Percentiles rank a stretch among this genome's conserved stretches.
Evolutionary conservation across 2,113 vertebrate genomes (phyloP).

Genomic region (Galemys pyrenaicus): DNA sequence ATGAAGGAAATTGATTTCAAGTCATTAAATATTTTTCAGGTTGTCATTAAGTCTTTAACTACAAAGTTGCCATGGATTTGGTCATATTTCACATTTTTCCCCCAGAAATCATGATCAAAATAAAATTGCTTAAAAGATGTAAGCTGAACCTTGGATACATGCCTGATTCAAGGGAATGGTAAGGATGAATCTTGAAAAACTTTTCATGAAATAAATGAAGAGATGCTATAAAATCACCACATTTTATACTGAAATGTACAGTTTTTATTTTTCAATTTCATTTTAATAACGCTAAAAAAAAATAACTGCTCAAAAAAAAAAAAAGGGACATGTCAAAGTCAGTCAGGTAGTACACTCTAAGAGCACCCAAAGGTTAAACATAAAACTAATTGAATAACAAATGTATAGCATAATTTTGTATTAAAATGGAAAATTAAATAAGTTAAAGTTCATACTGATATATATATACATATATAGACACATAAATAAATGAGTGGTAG

Average conservation of each 20-base stretch:
- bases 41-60: not conserved
- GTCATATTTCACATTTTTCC: not conserved
- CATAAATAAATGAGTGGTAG: not conserved
- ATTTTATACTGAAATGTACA: not conserved
- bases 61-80: not conserved
- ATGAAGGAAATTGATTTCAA: not conserved
- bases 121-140: not conserved
- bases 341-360: not conserved
- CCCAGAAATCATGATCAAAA: not conserved
- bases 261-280: not conserved
- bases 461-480: not conserved
- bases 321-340: not conserved
- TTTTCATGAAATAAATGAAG: not conserved
- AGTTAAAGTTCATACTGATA: not conserved
- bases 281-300: not conserved
- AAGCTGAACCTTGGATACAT: not conserved
- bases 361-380: not conserved
- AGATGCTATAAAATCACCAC: not conserved
- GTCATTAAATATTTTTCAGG: not conserved
- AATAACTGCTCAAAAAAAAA: not conserved
- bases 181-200: not conserved
- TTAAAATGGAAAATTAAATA: not conserved
- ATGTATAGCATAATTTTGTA: not conserved
- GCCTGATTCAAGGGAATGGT: not conserved
- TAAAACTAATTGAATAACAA: not conserved